phyloP scores from a whole-genome alignment of 2,113 vertebrate genomes.

The Stigmatopora nigra region DNA sequence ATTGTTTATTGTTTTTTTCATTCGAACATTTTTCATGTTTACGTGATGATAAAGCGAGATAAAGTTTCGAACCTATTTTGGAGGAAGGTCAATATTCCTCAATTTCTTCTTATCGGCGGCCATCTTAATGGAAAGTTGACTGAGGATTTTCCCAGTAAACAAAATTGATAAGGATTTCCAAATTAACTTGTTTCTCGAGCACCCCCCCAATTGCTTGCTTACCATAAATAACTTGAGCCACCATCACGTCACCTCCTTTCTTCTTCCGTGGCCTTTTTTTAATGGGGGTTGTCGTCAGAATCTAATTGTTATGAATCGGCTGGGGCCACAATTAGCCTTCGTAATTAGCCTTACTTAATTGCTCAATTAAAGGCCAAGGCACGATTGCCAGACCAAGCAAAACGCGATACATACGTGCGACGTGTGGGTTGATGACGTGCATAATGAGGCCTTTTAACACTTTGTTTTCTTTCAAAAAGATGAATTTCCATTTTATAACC shows the following conservation, averaged over 20 bases:
- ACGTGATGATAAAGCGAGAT: slow-evolving; percentile 44
- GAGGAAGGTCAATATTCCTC: slow-evolving; percentile 60
- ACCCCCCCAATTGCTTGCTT: slow-evolving; percentile 25
- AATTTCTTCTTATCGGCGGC: slow-evolving; percentile 65
- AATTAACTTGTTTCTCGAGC: slow-evolving; percentile 44
- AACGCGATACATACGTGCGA: slow-evolving; percentile 49
- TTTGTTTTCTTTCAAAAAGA: slow-evolving; percentile 37
- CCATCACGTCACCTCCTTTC: slow-evolving; percentile 10
- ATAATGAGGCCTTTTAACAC: slow-evolving; percentile 55
- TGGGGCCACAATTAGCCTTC: slow-evolving; percentile 77
- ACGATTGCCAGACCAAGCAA: slow-evolving; percentile 73
- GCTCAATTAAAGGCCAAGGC: slow-evolving; percentile 75
- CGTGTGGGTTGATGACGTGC: slow-evolving; percentile 45
- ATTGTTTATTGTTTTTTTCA: too few relatives aligned
- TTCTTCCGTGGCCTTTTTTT: slow-evolving; percentile 58
- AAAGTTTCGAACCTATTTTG: slow-evolving; percentile 40
- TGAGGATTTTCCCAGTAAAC: slow-evolving; percentile 52
- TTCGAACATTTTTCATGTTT: neutral
- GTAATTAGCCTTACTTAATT: slow-evolving; percentile 80
- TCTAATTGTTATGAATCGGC: slow-evolving; percentile 80
- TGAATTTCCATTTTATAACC: neutral
- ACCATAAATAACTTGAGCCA: slow-evolving; percentile 22
- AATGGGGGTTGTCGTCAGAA: slow-evolving; percentile 73
- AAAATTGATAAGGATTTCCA: slow-evolving; percentile 66
- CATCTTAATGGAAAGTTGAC: slow-evolving; percentile 64